phyloP scores from a whole-genome alignment of 2,797 vertebrate genomes.

The Arremon brunneinucha region DNA sequence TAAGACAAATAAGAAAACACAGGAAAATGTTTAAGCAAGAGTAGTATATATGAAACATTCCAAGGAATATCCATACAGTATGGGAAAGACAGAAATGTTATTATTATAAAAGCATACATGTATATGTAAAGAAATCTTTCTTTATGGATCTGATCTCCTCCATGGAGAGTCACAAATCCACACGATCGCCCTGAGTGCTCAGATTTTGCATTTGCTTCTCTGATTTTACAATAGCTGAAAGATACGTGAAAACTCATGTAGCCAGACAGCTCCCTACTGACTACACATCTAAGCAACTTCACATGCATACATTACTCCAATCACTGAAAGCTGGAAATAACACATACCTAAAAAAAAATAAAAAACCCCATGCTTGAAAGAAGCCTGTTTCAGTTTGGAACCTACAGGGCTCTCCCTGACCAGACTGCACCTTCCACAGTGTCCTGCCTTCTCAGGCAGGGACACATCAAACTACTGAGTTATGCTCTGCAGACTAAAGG shows the following conservation, averaged over 20 bases:
- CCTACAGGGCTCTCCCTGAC: not conserved
- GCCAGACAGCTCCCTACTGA: conserved; percentile 64
- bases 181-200: conserved; percentile 35
- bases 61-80: not conserved
- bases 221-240: conserved; percentile 57
- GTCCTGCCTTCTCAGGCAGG: not conserved
- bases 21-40: not conserved
- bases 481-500: not conserved
- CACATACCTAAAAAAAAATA: not conserved
- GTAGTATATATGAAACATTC: not conserved
- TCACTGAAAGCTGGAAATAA: conserved; percentile 35
- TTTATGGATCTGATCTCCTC: conserved; percentile 43
- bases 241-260: conserved; percentile 54
- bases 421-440: not conserved
- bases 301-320: conserved; percentile 60
- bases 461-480: not conserved
- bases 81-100: not conserved
- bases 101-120: conserved; percentile 50
- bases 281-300: conserved; percentile 45
- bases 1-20: not conserved
- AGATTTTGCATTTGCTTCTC: conserved; percentile 51
- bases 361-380: not conserved
- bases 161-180: conserved; percentile 61
- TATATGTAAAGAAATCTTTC: conserved; percentile 39
- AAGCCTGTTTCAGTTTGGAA: not conserved